These are phyloP conservation scores for Periophthalmodon schlosseri DNA, from an alignment of 2,113 vertebrate genomes.

Conservation along the genomic window DNA sequence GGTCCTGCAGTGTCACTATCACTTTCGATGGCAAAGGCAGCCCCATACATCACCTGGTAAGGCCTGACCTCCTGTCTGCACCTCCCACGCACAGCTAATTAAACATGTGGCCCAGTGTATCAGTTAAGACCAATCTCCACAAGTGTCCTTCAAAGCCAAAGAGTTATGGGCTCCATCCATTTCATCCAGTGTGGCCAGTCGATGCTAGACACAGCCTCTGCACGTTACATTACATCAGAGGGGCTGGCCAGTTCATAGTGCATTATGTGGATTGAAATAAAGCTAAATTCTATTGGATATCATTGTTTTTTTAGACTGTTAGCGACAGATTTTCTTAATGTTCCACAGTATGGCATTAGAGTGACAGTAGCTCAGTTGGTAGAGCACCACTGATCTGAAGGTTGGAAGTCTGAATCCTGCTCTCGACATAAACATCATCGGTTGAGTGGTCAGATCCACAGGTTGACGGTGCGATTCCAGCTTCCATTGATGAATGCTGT, in stretches of 20 bases:
- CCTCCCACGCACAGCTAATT: conserved; percentile 48
- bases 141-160: not conserved
- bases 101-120: conserved; percentile 30
- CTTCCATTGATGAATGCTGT: no score
- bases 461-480: no score
- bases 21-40: not conserved
- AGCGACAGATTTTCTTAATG: no score
- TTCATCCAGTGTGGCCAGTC: not conserved
- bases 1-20: conserved; percentile 21
- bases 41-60: conserved; percentile 41
- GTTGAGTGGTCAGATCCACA: no score
- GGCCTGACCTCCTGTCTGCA: conserved; percentile 44
- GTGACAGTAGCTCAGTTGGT: no score
- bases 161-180: conserved; percentile 3
- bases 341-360: no score
- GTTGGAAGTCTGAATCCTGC: no score
- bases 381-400: no score
- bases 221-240: not conserved
- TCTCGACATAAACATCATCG: no score
- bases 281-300: not conserved
- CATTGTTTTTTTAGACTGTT: not conserved
- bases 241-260: not conserved
- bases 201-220: not conserved
- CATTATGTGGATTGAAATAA: not conserved
- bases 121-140: not conserved